Percentiles rank a stretch among this genome's conserved stretches.
These are phyloP conservation scores for Eufriesea mexicana DNA, from an alignment of 1,140 invertebrate genomes.

Conservation along the genomic window DNA sequence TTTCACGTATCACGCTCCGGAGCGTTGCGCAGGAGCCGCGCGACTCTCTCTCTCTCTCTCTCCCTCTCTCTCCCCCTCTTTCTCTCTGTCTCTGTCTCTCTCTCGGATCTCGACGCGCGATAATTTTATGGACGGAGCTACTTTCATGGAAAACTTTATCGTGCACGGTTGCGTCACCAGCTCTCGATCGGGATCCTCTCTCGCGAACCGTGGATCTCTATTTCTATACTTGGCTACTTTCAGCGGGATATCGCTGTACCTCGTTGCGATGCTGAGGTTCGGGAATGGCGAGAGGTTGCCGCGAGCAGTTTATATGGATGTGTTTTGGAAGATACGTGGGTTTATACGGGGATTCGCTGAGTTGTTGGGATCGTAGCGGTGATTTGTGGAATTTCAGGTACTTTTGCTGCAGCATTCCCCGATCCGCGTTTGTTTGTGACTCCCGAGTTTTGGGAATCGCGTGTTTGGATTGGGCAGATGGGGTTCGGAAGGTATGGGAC, in stretches of 20 bases:
- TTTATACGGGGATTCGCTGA: too few species aligned
- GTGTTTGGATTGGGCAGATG: too few species aligned
- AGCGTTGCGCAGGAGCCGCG: constrained; percentile 57
- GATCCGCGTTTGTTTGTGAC: too few species aligned
- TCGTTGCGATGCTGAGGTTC: not conserved
- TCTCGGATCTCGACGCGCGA: constrained; percentile 50
- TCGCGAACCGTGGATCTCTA: not conserved
- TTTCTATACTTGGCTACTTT: not conserved
- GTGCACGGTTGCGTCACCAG: constrained; percentile 29
- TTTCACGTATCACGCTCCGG: constrained; percentile 68
- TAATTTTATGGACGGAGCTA: constrained; percentile 26
- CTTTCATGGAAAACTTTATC: constrained; percentile 43
- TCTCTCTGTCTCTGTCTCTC: not conserved
- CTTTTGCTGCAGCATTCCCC: too few species aligned
- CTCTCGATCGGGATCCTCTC: not conserved
- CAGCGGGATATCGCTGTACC: not conserved
- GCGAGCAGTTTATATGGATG: too few species aligned
- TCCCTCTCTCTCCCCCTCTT: not conserved
- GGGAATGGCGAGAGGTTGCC: too few species aligned
- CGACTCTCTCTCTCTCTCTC: not conserved
- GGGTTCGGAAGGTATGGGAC: too few species aligned
- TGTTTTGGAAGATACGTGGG: too few species aligned
- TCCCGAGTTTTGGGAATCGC: too few species aligned
- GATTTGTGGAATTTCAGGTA: too few species aligned
- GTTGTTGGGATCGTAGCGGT: too few species aligned